phyloP scores from a whole-genome alignment of 2,888 invertebrate genomes.

The Dexiosoma caninum region DNA sequence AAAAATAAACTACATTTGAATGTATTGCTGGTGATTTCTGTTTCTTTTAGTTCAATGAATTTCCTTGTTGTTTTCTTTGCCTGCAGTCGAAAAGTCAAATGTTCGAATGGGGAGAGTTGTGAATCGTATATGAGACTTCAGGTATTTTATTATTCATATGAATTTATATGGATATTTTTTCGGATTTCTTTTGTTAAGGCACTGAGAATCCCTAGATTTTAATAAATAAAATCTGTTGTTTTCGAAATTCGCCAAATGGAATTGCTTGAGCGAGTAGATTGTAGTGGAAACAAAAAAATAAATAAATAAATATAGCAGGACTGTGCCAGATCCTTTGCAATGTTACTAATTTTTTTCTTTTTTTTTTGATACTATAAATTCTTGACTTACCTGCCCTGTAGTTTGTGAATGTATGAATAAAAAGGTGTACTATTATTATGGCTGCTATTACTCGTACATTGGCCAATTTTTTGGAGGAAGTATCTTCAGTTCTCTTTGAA shows the following conservation, averaged over 20 bases:
- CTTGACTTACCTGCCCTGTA: too few relatives aligned
- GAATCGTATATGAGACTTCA: not conserved
- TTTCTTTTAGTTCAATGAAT: not conserved
- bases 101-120: not conserved
- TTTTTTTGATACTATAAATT: too few relatives aligned
- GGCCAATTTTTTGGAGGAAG: too few relatives aligned
- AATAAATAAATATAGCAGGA: too few relatives aligned
- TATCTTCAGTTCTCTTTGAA: too few relatives aligned
- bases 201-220: constrained; percentile 7
- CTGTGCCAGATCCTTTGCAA: not conserved
- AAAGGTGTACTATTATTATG: too few relatives aligned
- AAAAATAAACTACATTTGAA: constrained; percentile 14
- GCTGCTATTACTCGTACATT: too few relatives aligned
- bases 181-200: constrained; percentile 14
- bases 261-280: not conserved
- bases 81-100: constrained; percentile 18
- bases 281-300: not conserved
- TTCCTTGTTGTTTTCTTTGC: constrained; percentile 9
- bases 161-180: not conserved
- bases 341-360: too few relatives aligned
- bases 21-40: not conserved
- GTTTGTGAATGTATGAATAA: too few relatives aligned
- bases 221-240: constrained; percentile 6
- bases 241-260: constrained; percentile 1
- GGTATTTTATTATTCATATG: constrained; percentile 30